These are phyloP conservation scores for Drosophila pullipes DNA, from an alignment of 2,888 invertebrate genomes.

Conservation along the genomic window DNA sequence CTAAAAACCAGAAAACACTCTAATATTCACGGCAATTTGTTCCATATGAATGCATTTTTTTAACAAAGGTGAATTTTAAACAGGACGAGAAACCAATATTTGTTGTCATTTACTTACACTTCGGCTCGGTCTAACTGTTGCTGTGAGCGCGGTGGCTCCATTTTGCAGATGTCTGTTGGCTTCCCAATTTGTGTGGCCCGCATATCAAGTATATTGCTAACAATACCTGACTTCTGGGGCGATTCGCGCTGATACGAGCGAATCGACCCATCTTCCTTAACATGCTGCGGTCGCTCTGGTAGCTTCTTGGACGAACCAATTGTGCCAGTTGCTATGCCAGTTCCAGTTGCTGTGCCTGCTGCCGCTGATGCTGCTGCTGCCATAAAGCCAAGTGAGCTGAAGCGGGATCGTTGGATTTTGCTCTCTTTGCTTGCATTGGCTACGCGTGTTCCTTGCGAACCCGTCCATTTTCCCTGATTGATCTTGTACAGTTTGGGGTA, in stretches of 20 bases:
- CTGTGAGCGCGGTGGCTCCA: slow-evolving; percentile 10
- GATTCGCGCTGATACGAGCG: background rate
- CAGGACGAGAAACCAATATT: background rate
- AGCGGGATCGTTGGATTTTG: slow-evolving; percentile 23
- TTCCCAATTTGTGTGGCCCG: slow-evolving; percentile 3
- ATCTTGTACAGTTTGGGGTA: slow-evolving; percentile 47
- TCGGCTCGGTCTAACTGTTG: background rate
- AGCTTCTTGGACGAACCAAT: slow-evolving; percentile 15
- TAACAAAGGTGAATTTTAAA: background rate
- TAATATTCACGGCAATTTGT: background rate
- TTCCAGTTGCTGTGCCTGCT: background rate
- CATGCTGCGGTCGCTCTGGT: background rate
- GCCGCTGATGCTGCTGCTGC: background rate
- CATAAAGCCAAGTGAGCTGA: background rate
- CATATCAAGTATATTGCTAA: slow-evolving; percentile 16
- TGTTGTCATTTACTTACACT: slow-evolving; percentile 21
- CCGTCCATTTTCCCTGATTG: slow-evolving; percentile 25
- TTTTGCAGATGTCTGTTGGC: slow-evolving; percentile 1
- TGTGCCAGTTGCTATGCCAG: background rate
- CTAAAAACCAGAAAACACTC: background rate
- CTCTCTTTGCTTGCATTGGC: slow-evolving; percentile 21
- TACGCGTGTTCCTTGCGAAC: background rate
- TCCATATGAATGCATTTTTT: too few relatives aligned
- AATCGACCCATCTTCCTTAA: background rate
- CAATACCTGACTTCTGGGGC: slow-evolving; percentile 3